phyloP scores from a whole-genome alignment of 1,140 invertebrate genomes.

The Pogonomyrmex barbatus region DNA sequence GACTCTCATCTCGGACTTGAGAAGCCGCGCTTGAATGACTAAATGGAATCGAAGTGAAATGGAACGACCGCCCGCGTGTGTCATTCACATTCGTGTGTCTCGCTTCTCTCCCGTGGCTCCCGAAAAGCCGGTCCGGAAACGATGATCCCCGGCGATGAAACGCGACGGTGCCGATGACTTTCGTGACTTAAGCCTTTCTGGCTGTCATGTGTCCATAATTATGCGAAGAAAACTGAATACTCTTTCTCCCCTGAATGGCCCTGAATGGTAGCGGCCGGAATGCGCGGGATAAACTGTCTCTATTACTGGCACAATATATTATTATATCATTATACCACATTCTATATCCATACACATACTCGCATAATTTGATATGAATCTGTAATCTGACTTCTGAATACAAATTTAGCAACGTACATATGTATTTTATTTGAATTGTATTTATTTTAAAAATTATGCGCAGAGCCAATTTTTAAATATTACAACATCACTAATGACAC shows the following conservation, averaged over 20 bases:
- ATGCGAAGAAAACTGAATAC: slow-evolving; percentile 32
- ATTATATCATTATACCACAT: slow-evolving; percentile 18
- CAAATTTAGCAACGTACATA: background rate
- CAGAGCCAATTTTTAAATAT: slow-evolving; percentile 1
- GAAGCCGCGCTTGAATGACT: slow-evolving; percentile 51
- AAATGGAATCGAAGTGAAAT: slow-evolving; percentile 72
- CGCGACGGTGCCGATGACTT: slow-evolving; percentile 38
- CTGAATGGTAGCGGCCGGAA: slow-evolving; percentile 13
- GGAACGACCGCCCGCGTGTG: slow-evolving; percentile 62
- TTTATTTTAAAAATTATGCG: background rate
- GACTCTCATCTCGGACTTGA: slow-evolving; percentile 18
- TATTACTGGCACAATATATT: slow-evolving; percentile 36
- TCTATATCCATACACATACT: background rate
- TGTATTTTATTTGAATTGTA: background rate
- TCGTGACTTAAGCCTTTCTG: slow-evolving; percentile 57
- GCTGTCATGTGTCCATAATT: slow-evolving; percentile 43
- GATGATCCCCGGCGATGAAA: slow-evolving; percentile 58
- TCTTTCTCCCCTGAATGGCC: too few species aligned
- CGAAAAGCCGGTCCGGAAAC: slow-evolving; percentile 35
- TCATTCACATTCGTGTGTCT: slow-evolving; percentile 36
- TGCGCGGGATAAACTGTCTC: slow-evolving; percentile 29
- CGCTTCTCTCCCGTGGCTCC: background rate
- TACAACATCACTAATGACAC: too few species aligned
- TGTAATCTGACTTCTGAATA: background rate
- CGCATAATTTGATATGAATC: background rate